Evolutionary conservation across 2,797 vertebrate genomes (phyloP), one percentile per base, ranked within the genome.

Genomic region (Poeciliopsis paucimaculata): DNA sequence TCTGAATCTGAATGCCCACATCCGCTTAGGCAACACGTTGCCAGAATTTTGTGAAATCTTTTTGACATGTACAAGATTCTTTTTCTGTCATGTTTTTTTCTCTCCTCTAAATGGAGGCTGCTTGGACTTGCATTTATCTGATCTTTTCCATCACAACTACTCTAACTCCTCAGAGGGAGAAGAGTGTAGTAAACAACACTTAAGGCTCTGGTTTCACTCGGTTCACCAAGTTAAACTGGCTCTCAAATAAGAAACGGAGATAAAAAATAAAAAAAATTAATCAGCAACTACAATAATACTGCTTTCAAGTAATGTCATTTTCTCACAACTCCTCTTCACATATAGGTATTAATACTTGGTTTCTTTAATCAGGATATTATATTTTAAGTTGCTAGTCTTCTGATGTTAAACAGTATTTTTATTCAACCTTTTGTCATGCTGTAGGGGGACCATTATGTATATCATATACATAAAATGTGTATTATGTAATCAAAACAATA

Each of bases 141-240:
- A 94, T 91, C 90, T 94, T 94, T 94, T 93, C 88, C 91, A 88
- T 91, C 88, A 88, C 85, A 85, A 77, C 85, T 41, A 87, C 86
- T 82, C 82, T 0, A 76, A 60, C 78, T 86, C 87, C 91, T 93
- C 82, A 66, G 94, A 94, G 79, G 41, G 72, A 84, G 83, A 83
- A 13, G 79, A 92, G 88, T 64, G 90, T 79, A 87, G 93, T 93
- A 94, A 95, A 95, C 93, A 95, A 94, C 90, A 94, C 84, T 90
- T 87, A 85, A 78, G 86, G 82, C 90, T 74, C 90, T 74, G 72
- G 86, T 87, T 89, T 92, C 84, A 77, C 87, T 80, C 55, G 1
- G 81, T 79, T 79, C 71, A 53, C 75, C 0, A 74, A 86, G 84
- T 88, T 90, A 89, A 91, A 87, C 81, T 87, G 88, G 85, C 91